Conservation (phyloP, 2,113 vertebrate species). For the Hyla sarda region DNA sequence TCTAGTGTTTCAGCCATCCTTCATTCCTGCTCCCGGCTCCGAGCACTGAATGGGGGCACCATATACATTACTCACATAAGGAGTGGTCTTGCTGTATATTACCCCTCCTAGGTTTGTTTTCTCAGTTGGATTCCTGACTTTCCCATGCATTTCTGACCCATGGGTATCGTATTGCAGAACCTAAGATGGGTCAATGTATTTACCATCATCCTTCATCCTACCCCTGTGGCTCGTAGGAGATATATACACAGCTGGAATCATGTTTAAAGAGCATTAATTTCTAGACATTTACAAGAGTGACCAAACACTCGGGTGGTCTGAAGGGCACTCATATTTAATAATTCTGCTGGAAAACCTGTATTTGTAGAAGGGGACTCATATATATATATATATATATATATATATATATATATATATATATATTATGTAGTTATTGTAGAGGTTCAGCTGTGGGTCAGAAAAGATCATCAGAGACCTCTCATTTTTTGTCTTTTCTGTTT, state of each 20-base stretch:
- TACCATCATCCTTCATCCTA: neutral
- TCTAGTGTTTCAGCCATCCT: constrained; percentile 13
- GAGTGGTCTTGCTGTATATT: neutral
- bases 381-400: too few species aligned
- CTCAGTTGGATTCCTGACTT: constrained; percentile 2
- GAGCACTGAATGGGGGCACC: neutral
- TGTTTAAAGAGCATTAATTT: neutral
- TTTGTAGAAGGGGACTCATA: too few species aligned
- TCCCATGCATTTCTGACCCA: constrained; percentile 40
- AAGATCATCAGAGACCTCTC: too few species aligned
- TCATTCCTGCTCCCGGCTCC: neutral
- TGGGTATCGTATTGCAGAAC: constrained; percentile 11
- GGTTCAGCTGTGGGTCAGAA: too few species aligned
- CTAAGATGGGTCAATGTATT: constrained; percentile 1
- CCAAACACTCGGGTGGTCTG: neutral
- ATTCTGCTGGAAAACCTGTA: neutral
- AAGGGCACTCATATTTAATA: neutral
- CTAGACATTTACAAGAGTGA: neutral
- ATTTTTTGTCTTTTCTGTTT: too few species aligned
- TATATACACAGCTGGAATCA: neutral
- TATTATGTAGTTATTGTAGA: too few species aligned
- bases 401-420: too few species aligned
- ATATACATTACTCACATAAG: constrained; percentile 18
- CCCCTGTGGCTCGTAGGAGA: constrained; percentile 22
- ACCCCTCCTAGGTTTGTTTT: neutral